These are phyloP conservation scores for Apotomis turbidana DNA, from an alignment of 2,888 invertebrate species.

Conservation along the genomic window DNA sequence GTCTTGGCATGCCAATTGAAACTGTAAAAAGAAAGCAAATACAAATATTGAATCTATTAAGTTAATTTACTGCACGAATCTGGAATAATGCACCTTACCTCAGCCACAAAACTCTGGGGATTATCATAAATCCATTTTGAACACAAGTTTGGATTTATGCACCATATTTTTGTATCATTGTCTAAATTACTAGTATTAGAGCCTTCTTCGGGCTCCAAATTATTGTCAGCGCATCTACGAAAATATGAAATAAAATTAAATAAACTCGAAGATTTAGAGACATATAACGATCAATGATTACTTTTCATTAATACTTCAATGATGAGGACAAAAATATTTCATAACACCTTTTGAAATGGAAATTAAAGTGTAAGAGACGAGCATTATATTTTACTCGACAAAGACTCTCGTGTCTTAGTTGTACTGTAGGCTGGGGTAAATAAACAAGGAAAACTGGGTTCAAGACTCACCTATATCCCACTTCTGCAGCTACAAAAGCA, in stretches of 20 bases:
- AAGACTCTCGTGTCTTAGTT: no score
- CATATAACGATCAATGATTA: no score
- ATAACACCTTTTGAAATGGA: no score
- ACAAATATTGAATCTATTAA: no score
- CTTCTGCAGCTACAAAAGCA: conserved; percentile 36
- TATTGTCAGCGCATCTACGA: conserved; percentile 21
- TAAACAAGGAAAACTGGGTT: no score
- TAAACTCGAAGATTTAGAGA: no score
- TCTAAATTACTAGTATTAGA: conserved; percentile 1
- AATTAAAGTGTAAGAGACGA: no score
- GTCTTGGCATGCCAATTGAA: conserved; percentile 82
- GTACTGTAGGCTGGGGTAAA: no score
- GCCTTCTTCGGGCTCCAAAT: background rate
- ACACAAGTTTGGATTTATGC: conserved; percentile 40
- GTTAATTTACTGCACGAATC: background rate
- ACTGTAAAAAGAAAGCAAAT: conserved; percentile 64
- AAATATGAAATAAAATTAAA: background rate
- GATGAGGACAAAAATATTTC: no score
- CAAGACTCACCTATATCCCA: conserved; percentile 30
- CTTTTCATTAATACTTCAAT: no score
- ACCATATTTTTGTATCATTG: background rate
- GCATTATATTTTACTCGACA: no score
- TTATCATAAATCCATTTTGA: conserved; percentile 52
- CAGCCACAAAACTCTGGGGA: conserved; percentile 51
- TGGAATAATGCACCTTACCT: conserved; percentile 45